Conservation (phyloP, 2,113 vertebrate genomes). For the Apus apus region DNA sequence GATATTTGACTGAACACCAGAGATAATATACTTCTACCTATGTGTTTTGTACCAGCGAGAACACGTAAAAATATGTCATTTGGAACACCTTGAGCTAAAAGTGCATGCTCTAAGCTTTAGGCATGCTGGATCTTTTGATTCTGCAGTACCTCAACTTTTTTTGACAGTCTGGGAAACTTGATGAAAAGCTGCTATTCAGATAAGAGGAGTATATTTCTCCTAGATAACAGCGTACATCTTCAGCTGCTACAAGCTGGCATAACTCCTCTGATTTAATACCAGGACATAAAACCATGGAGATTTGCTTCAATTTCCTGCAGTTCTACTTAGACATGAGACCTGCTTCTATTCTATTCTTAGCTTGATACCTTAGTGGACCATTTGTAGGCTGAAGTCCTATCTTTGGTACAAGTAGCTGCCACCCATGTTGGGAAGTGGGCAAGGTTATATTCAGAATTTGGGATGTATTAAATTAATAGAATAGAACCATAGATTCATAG, state of each 20-base stretch:
- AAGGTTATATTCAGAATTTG: not conserved
- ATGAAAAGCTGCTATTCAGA: not conserved
- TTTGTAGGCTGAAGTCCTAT: not conserved
- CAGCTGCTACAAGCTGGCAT: not conserved
- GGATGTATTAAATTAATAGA: not conserved
- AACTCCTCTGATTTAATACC: not conserved
- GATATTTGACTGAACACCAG: not conserved
- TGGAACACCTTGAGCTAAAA: not conserved
- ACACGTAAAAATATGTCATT: not conserved
- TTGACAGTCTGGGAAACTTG: not conserved
- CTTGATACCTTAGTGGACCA: not conserved
- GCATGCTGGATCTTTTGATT: not conserved
- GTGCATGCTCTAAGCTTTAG: not conserved
- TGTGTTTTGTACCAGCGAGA: not conserved
- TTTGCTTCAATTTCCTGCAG: not conserved
- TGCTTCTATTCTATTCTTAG: not conserved
- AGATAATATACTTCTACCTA: not conserved
- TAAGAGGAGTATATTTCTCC: not conserved
- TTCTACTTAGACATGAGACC: not conserved
- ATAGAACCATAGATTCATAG: no score
- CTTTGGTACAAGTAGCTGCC: not conserved
- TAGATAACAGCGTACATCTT: not conserved
- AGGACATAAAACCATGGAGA: not conserved
- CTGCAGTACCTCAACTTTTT: not conserved
- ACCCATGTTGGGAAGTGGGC: not conserved